phyloP scores from a whole-genome alignment of 2,888 invertebrate genomes.

The Stenoptilia bipunctidactyla region DNA sequence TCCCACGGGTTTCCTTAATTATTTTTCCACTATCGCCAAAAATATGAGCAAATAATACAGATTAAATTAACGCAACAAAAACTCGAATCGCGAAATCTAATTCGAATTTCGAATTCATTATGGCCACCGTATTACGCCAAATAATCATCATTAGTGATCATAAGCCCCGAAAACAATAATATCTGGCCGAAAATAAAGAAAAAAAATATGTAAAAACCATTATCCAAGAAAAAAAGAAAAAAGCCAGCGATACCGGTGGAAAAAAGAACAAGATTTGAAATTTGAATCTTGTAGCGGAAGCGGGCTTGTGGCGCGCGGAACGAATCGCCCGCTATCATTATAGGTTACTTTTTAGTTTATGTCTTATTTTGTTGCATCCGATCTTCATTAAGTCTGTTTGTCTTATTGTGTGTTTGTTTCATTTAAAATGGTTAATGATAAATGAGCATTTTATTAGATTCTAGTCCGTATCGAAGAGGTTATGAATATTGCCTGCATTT shows the following conservation, averaged over 20 bases:
- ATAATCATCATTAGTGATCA: slow-evolving; percentile 41
- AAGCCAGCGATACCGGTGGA: slow-evolving; percentile 24
- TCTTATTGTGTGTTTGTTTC: background rate
- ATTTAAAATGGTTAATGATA: too few species aligned
- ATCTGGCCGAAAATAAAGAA: slow-evolving; percentile 19
- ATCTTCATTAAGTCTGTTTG: background rate
- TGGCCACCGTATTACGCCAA: slow-evolving; percentile 29
- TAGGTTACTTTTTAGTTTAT: slow-evolving; percentile 9
- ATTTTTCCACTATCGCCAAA: too few species aligned
- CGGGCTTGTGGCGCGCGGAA: slow-evolving; percentile 42
- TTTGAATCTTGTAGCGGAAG: slow-evolving; percentile 61
- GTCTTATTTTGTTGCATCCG: slow-evolving; percentile 2
- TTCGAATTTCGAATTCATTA: slow-evolving; percentile 32
- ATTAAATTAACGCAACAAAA: slow-evolving; percentile 7
- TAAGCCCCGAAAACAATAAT: slow-evolving; percentile 44
- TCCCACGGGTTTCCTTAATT: too few species aligned
- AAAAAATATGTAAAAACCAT: slow-evolving; percentile 26
- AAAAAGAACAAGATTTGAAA: slow-evolving; percentile 39
- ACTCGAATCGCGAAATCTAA: slow-evolving; percentile 9
- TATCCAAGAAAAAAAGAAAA: slow-evolving; percentile 21
- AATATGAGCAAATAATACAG: too few species aligned
- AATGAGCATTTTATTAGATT: too few species aligned
- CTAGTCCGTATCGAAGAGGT: too few species aligned
- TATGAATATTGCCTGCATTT: too few species aligned
- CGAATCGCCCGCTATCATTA: slow-evolving; percentile 57